Conservation (phyloP, 2,888 invertebrate species). For the Harmothoe impar region DNA sequence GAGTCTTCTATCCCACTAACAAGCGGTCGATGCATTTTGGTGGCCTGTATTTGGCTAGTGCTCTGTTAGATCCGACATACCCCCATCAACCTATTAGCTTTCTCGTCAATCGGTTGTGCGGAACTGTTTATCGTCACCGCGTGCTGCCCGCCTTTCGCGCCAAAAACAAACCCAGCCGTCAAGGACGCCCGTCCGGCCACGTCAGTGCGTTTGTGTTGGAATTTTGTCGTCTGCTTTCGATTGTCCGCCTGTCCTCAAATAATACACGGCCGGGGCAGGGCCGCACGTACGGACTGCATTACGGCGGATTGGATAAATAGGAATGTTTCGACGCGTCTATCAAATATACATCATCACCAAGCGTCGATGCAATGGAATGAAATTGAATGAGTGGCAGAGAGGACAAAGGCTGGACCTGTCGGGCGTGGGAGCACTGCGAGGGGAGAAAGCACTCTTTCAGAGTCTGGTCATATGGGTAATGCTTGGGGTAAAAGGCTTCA, state of each 20-base stretch:
- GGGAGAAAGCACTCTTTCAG: slow-evolving; percentile 28
- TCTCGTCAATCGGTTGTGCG: slow-evolving; percentile 27
- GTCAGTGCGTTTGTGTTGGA: slow-evolving; percentile 49
- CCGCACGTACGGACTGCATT: slow-evolving; percentile 37
- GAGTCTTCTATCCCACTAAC: neutral
- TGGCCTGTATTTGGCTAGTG: slow-evolving; percentile 20
- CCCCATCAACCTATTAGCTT: slow-evolving; percentile 43
- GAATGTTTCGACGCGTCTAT: slow-evolving; percentile 40
- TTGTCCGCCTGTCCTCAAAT: slow-evolving; percentile 34
- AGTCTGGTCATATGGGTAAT: slow-evolving; percentile 35
- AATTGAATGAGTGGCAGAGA: slow-evolving; percentile 49
- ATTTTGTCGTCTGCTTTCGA: slow-evolving; percentile 50
- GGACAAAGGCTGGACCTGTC: neutral
- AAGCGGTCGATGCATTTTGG: slow-evolving; percentile 40
- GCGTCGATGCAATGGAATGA: slow-evolving; percentile 59
- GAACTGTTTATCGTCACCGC: slow-evolving; percentile 37
- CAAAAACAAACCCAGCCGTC: slow-evolving; percentile 33
- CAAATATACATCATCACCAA: slow-evolving; percentile 45
- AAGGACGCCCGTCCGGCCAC: neutral
- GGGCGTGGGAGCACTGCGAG: neutral
- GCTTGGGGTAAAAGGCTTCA: neutral
- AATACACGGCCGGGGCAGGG: neutral
- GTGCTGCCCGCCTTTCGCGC: slow-evolving; percentile 1
- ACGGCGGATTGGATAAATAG: slow-evolving; percentile 49
- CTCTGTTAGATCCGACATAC: slow-evolving; percentile 32